Percentiles rank a stretch among this genome's conserved stretches.
phyloP scores from a whole-genome alignment of 2,113 vertebrate genomes.

The Philantomba maxwellii region DNA sequence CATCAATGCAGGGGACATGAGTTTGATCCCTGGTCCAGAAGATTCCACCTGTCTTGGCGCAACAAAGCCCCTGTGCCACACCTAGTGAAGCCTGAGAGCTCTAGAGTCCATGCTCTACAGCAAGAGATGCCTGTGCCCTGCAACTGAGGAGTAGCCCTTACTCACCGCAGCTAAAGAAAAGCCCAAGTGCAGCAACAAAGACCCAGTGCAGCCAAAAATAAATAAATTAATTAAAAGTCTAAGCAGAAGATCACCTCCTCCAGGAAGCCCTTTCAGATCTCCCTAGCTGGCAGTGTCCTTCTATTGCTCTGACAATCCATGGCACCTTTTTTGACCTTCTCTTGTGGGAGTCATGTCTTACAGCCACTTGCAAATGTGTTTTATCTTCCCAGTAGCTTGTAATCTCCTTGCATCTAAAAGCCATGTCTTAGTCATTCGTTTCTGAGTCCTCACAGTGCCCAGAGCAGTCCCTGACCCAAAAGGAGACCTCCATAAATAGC shows the following conservation, averaged over 20 bases:
- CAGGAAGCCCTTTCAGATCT: not conserved
- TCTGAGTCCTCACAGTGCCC: not conserved
- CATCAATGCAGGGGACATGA: not conserved
- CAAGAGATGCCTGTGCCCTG: not conserved
- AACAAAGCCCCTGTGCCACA: not conserved
- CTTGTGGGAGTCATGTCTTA: not conserved
- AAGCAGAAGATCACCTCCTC: not conserved
- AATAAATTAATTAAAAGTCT: not conserved
- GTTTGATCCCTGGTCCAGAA: not conserved
- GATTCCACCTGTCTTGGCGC: not conserved
- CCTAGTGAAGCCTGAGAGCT: not conserved
- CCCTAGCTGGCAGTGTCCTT: not conserved
- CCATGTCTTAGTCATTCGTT: not conserved
- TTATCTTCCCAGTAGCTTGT: not conserved
- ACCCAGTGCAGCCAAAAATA: not conserved
- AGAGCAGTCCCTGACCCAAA: not conserved
- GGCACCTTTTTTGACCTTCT: not conserved
- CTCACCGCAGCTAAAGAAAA: not conserved
- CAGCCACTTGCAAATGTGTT: not conserved
- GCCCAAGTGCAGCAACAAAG: not conserved
- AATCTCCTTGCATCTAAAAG: not conserved
- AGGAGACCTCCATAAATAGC: not conserved
- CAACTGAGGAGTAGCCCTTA: not conserved
- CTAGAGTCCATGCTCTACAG: not conserved
- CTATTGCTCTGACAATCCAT: not conserved